These are phyloP conservation scores for Corapipo altera DNA, from an alignment of 2,113 vertebrate genomes.

Conservation along the genomic window DNA sequence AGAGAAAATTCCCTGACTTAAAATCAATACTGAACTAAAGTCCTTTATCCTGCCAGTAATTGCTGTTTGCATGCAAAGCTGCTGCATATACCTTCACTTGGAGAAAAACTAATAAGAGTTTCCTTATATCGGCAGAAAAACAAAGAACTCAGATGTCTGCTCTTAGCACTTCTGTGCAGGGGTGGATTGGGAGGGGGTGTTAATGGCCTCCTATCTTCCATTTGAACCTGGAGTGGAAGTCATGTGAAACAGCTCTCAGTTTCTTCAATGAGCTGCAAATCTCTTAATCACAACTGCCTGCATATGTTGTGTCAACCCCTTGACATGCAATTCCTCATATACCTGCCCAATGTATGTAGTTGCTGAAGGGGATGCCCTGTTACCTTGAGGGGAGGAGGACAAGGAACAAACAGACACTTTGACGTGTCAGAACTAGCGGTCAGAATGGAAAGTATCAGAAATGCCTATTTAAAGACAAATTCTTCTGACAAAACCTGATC, in stretches of 20 bases:
- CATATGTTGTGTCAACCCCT: neutral
- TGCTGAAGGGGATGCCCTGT: neutral
- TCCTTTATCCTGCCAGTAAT: slow-evolving; percentile 47
- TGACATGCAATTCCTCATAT: neutral
- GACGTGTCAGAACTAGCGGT: neutral
- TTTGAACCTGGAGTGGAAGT: neutral
- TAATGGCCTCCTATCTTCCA: neutral
- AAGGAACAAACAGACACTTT: neutral
- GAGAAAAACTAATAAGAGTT: slow-evolving; percentile 41
- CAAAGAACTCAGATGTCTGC: neutral
- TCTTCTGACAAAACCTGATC: neutral
- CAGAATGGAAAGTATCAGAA: neutral
- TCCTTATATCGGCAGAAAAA: slow-evolving; percentile 48
- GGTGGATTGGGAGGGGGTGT: neutral
- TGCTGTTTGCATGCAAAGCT: slow-evolving; percentile 58
- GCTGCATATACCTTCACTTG: slow-evolving; percentile 20
- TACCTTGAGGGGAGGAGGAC: too few species aligned
- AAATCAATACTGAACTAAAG: slow-evolving; percentile 59
- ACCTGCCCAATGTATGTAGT: neutral
- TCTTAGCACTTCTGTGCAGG: slow-evolving; percentile 1
- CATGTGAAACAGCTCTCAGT: neutral
- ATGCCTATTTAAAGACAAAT: neutral
- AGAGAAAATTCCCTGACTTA: slow-evolving; percentile 57
- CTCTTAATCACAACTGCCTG: neutral
- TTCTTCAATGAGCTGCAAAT: neutral